A percentile compares a stretch with the other conserved stretches of the same genome.
Conservation (phyloP, 2,113 vertebrate genomes). For the Nibea coibor region DNA sequence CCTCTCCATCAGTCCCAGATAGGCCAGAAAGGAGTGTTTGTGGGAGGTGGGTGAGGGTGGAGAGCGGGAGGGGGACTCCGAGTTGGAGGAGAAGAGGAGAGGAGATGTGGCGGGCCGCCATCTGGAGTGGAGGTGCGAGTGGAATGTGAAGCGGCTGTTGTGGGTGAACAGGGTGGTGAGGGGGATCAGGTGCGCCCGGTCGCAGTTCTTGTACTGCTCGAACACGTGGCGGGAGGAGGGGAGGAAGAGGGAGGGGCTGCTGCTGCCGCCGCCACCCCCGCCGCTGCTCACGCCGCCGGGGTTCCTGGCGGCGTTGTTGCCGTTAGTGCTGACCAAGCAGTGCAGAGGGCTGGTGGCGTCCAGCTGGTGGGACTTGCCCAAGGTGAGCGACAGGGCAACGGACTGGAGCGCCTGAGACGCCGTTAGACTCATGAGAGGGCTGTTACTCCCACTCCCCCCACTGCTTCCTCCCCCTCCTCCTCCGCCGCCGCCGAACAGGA, state of each 20-base stretch:
- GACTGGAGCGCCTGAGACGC: constrained; percentile 98
- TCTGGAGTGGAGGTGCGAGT: constrained; percentile 80
- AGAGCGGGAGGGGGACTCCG: constrained; percentile 72
- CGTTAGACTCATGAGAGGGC: constrained; percentile 92
- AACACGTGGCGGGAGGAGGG: constrained; percentile 84
- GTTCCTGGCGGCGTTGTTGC: constrained; percentile 25
- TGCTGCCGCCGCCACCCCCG: constrained; percentile 49
- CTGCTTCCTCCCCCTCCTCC: constrained; percentile 80
- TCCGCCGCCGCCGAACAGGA: constrained; percentile 76
- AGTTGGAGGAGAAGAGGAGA: constrained; percentile 79
- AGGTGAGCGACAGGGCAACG: constrained; percentile 91
- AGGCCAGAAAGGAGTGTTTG: constrained; percentile 99
- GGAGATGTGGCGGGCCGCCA: constrained; percentile 82
- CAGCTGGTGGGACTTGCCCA: constrained; percentile 81
- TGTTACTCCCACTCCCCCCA: constrained; percentile 87
- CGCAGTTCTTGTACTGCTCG: constrained; percentile 94
- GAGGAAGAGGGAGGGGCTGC: constrained; percentile 84
- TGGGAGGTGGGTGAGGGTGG: constrained; percentile 88
- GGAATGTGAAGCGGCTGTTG: constrained; percentile 93
- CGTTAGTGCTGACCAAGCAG: constrained; percentile 83
- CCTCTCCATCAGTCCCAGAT: constrained; percentile 96
- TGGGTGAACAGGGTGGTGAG: constrained; percentile 95
- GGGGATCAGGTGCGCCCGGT: constrained; percentile 96
- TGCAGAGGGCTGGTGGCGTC: constrained; percentile 71
- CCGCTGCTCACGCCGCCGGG: constrained; percentile 73